Evolutionary conservation across 2,888 invertebrate species (phyloP), one percentile per base, ranked within the genome.

Genomic region (Temnothorax ravouxi): DNA sequence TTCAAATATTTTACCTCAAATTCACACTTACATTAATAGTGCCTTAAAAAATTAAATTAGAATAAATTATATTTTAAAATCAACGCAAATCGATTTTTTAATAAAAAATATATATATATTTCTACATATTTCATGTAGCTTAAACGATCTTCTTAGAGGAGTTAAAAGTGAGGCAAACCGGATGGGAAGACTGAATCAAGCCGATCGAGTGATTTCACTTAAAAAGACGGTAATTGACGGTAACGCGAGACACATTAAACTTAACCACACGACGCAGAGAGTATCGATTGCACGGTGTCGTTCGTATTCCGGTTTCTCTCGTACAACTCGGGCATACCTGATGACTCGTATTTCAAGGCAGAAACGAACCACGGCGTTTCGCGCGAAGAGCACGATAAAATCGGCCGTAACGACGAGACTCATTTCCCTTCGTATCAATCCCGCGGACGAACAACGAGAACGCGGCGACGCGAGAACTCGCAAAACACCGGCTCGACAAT

Each of bases 291-390:
- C 71, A 25, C 62, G 41, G 74, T 80, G 52, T 87, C 87, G 88
- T 76, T 80, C 77, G 75, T 71, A 88, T 87, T 87, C 87, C 88
- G 88, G 84, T 87, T 86, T 86, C 84, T 87, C 84, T 67, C 72
- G 79, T 86, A 88, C 81, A 84, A 86, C 86, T 85, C 62, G 66
- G 85, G 80, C 86, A 87, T 84, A 86, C 88, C 83, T 75, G 84
- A 84, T 88, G 86, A 88, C 88, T 91, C 90, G 91, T 90, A 90
- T 91, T 91, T 91, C 89, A 89, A 85, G 80, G 67, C 74, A 87
- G 88, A 84, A 91, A 89, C 85, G 88, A 90, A 91, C 15, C 52
- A n/a, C 79, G 86, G 87, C 85, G 85, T 86, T 83, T 82, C 83
- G 84, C 84, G 80, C 85, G 84, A 83, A 83, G 85, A 85, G 77